These are phyloP conservation scores for Miichthys miiuy DNA, from an alignment of 2,797 vertebrate species.

Conservation along the genomic window DNA sequence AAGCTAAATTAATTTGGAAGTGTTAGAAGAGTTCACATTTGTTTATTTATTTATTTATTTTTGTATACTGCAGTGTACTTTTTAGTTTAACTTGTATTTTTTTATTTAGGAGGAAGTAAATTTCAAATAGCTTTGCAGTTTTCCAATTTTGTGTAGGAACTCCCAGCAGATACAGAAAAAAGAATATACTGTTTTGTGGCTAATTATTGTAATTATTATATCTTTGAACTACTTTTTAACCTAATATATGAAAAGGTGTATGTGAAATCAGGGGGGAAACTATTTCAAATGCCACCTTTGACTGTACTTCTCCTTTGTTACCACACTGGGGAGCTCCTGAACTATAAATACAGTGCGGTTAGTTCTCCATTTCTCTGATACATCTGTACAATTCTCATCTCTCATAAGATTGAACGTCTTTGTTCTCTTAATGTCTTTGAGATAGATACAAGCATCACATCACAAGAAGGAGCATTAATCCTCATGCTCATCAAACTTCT, in stretches of 20 bases:
- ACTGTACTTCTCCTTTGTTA: constrained; percentile 28
- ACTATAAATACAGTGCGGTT: constrained; percentile 44
- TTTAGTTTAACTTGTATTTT: neutral
- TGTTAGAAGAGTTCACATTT: neutral
- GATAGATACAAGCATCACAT: constrained; percentile 29
- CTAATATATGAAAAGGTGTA: neutral
- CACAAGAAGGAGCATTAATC: constrained; percentile 8
- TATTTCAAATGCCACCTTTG: neutral
- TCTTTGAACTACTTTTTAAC: neutral
- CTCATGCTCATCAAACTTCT: constrained; percentile 5
- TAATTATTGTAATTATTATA: neutral
- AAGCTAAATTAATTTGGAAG: neutral
- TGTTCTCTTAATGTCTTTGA: constrained; percentile 29
- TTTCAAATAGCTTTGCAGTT: neutral
- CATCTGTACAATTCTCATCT: constrained; percentile 2
- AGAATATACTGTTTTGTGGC: too few species aligned
- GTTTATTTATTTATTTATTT: neutral
- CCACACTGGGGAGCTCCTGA: constrained; percentile 78
- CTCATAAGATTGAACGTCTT: constrained; percentile 34
- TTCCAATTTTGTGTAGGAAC: neutral
- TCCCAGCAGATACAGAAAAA: neutral
- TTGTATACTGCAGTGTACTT: neutral
- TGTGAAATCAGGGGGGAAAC: too few species aligned
- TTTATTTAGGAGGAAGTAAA: neutral
- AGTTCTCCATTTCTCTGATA: neutral